These are phyloP conservation scores for Panorpa germanica DNA, from an alignment of 2,888 invertebrate species.

Conservation along the genomic window DNA sequence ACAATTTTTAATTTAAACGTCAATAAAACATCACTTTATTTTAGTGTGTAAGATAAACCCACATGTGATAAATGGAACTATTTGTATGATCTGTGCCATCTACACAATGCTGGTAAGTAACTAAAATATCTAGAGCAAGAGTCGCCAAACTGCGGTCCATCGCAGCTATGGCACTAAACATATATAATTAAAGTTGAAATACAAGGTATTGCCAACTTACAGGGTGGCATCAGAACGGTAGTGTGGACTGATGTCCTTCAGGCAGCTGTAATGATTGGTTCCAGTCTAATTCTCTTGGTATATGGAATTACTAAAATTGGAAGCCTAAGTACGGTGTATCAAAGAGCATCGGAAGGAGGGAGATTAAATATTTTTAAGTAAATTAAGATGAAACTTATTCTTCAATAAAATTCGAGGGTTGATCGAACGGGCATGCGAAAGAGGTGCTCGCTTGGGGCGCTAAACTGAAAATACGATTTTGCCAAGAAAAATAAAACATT, in stretches of 20 bases:
- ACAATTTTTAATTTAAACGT: too few relatives aligned
- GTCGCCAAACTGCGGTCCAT: too few relatives aligned
- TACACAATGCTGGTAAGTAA: slow-evolving; percentile 35
- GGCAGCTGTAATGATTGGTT: slow-evolving; percentile 22
- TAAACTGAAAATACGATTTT: too few relatives aligned
- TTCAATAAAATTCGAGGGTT: too few relatives aligned
- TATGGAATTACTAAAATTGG: slow-evolving; percentile 23
- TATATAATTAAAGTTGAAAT: too few relatives aligned
- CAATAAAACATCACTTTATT: too few relatives aligned
- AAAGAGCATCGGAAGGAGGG: slow-evolving; percentile 20
- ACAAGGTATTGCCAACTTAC: neutral
- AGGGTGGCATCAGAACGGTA: slow-evolving; percentile 30
- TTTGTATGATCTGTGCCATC: slow-evolving; percentile 32
- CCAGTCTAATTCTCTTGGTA: slow-evolving; percentile 21
- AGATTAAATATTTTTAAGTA: slow-evolving; percentile 23
- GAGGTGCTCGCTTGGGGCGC: too few relatives aligned
- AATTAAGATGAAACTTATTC: too few relatives aligned
- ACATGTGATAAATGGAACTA: slow-evolving; percentile 30
- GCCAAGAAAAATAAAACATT: too few relatives aligned
- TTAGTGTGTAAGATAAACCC: slow-evolving; percentile 33
- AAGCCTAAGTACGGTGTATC: slow-evolving; percentile 21
- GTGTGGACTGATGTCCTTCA: slow-evolving; percentile 32
- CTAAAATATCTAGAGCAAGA: too few relatives aligned
- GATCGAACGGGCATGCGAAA: too few relatives aligned
- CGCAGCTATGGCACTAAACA: too few relatives aligned